These are phyloP conservation scores for Chromoteleia sp. DNA, from an alignment of 2,888 invertebrate genomes.

Conservation along the genomic window DNA sequence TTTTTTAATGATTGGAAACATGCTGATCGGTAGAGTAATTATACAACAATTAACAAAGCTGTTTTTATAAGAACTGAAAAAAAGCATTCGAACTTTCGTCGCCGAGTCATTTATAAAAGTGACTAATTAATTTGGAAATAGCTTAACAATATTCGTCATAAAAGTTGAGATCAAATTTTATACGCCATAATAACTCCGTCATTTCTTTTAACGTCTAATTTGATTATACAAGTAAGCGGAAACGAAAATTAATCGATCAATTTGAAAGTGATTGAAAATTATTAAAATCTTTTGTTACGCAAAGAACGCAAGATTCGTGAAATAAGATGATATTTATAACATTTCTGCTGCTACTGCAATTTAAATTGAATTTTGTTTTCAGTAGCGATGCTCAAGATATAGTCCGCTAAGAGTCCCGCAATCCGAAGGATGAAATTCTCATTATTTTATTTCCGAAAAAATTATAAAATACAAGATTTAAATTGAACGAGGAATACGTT, in stretches of 20 bases:
- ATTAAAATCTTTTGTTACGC: neutral
- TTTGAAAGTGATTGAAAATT: neutral
- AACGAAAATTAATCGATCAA: neutral
- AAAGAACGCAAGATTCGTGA: neutral
- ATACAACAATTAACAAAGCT: no score
- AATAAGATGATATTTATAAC: conserved; percentile 16
- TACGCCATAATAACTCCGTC: neutral
- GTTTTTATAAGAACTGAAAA: no score
- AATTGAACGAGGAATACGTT: neutral
- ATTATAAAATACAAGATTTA: neutral
- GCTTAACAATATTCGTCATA: neutral
- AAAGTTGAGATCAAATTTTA: neutral
- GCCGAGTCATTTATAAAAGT: neutral
- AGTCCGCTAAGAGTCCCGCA: conserved; percentile 27
- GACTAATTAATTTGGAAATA: neutral
- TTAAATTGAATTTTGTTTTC: conserved; percentile 33
- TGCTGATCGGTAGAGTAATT: no score
- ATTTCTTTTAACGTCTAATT: neutral
- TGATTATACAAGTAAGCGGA: neutral
- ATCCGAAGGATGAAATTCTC: conserved; percentile 13
- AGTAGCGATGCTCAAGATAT: conserved; percentile 14
- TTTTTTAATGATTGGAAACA: no score
- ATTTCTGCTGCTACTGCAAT: conserved; percentile 13
- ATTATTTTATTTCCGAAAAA: neutral
- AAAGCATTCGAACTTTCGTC: no score